Conservation (phyloP, 2,797 vertebrate genomes). For the Fistularia tabacaria region DNA sequence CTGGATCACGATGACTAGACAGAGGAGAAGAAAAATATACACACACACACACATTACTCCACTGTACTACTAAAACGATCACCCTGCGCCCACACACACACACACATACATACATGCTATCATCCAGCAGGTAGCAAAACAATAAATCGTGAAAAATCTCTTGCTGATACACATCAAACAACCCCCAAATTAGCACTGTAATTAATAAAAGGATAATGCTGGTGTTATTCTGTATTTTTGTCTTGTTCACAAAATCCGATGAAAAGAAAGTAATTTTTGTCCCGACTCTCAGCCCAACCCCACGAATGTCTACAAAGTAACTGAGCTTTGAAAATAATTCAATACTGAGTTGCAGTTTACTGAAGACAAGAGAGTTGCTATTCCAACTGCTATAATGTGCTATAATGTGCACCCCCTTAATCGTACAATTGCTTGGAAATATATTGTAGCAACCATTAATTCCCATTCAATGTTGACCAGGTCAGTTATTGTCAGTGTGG, state of each 20-base stretch:
- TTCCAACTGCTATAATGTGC: too few species aligned
- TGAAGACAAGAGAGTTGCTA: too few species aligned
- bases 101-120: not conserved
- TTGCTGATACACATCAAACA: slow-evolving; percentile 5
- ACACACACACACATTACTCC: slow-evolving; percentile 77
- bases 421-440: too few species aligned
- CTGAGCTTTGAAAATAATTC: not conserved
- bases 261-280: slow-evolving; percentile 1
- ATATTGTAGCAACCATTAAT: too few species aligned
- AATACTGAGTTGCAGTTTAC: too few species aligned
- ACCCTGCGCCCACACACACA: slow-evolving; percentile 11
- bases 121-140: slow-evolving; percentile 14
- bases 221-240: not conserved
- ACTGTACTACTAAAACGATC: slow-evolving; percentile 47
- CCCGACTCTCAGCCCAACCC: not conserved
- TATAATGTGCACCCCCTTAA: too few species aligned
- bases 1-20: slow-evolving; percentile 98
- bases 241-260: slow-evolving; percentile 4
- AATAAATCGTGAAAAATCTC: not conserved
- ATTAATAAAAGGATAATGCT: not conserved
- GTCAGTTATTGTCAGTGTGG: too few species aligned
- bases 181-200: not conserved
- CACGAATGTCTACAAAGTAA: not conserved
- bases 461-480: too few species aligned
- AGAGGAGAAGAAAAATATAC: slow-evolving; percentile 80